Conservation (phyloP, 2,888 invertebrate species). For the Cremastinae sp. region DNA sequence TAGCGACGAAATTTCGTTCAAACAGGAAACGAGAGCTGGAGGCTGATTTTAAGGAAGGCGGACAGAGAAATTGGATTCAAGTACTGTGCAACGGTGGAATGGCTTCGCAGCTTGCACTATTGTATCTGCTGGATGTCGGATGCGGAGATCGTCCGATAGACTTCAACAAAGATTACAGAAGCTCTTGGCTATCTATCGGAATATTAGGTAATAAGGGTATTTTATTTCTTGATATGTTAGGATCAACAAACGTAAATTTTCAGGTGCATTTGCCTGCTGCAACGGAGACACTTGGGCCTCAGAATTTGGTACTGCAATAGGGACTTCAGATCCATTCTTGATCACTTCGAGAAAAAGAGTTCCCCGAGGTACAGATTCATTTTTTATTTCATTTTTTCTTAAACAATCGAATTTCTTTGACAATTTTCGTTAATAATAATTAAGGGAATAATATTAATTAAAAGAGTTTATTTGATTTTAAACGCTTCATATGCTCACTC, state of each 20-base stretch:
- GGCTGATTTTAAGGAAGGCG: slow-evolving; percentile 90
- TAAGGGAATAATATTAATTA: too few species aligned
- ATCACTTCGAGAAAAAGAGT: slow-evolving; percentile 88
- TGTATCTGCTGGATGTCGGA: slow-evolving; percentile 90
- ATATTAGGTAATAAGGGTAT: slow-evolving; percentile 83
- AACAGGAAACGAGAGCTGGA: slow-evolving; percentile 86
- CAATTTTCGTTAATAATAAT: not conserved
- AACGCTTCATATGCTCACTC: too few species aligned
- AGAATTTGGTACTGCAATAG: slow-evolving; percentile 90
- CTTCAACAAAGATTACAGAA: slow-evolving; percentile 87
- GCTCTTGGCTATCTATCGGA: slow-evolving; percentile 91
- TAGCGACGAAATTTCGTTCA: slow-evolving; percentile 89
- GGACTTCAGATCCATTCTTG: slow-evolving; percentile 86
- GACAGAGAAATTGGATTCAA: slow-evolving; percentile 94
- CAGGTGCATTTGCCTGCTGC: slow-evolving; percentile 89
- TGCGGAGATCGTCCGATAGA: slow-evolving; percentile 90
- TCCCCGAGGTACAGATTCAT: slow-evolving; percentile 83
- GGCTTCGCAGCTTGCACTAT: slow-evolving; percentile 88
- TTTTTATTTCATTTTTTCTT: not conserved
- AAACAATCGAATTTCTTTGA: not conserved
- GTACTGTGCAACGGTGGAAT: slow-evolving; percentile 95
- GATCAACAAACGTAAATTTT: slow-evolving; percentile 46
- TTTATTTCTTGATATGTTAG: slow-evolving; percentile 3
- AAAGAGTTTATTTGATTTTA: too few species aligned
- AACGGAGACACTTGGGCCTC: slow-evolving; percentile 96